A percentile compares a stretch with the other conserved stretches of the same genome.
Evolutionary conservation across 2,797 vertebrate genomes (phyloP).

Genomic region (Trachops cirrhosus): DNA sequence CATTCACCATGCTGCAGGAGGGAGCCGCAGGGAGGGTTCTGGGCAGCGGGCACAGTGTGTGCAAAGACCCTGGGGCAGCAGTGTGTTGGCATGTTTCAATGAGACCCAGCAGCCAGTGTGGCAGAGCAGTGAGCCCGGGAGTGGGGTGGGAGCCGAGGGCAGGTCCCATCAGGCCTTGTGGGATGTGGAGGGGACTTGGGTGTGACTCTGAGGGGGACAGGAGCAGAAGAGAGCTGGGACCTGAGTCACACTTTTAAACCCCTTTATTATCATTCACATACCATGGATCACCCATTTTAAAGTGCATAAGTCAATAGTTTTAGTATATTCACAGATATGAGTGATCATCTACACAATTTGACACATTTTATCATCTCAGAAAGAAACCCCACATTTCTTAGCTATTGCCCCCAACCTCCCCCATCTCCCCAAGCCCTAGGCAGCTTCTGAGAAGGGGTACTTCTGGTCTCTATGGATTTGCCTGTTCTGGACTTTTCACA

Average conservation of each 20-base stretch:
- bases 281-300: not conserved
- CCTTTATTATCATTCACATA: not conserved
- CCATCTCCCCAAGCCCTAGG: not conserved
- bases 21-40: not conserved
- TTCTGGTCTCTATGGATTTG: not conserved
- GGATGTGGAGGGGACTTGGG: not conserved
- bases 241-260: not conserved
- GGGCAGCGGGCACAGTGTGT: not conserved
- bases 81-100: not conserved
- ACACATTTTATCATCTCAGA: not conserved
- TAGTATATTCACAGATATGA: not conserved
- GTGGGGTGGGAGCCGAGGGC: not conserved
- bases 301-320: not conserved
- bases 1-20: not conserved
- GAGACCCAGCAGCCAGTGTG: not conserved
- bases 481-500: not conserved
- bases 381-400: not conserved
- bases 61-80: not conserved
- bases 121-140: not conserved
- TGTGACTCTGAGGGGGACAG: not conserved
- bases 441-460: not conserved
- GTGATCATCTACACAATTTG: not conserved
- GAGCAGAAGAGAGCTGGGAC: not conserved
- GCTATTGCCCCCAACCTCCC: not conserved
- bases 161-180: accelerated